phyloP scores from a whole-genome alignment of 2,888 invertebrate genomes.

The Portevinia maculata region DNA sequence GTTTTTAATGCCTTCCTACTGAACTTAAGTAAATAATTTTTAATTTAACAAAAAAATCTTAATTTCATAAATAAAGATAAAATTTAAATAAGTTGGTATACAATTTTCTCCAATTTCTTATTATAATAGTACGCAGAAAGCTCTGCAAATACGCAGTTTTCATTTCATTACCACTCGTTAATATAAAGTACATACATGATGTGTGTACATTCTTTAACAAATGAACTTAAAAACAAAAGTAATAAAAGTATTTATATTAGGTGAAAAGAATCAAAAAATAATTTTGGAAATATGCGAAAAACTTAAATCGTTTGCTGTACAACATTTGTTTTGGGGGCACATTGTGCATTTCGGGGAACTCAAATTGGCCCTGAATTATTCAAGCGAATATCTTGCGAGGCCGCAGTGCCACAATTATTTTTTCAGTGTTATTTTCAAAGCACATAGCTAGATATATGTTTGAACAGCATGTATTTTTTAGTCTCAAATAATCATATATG shows the following conservation, averaged over 20 bases:
- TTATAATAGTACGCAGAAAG: background rate
- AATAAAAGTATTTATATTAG: constrained; percentile 39
- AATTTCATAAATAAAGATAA: constrained; percentile 8
- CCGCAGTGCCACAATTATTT: constrained; percentile 46
- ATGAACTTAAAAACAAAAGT: constrained; percentile 34
- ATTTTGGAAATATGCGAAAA: constrained; percentile 58
- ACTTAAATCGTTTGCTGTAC: constrained; percentile 38
- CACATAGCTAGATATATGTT: background rate
- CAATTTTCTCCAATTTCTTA: background rate
- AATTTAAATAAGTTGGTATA: background rate
- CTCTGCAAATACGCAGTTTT: background rate
- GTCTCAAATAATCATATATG: background rate
- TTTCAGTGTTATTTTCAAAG: background rate
- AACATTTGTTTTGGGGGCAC: constrained; percentile 30
- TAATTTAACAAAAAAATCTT: background rate
- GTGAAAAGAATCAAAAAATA: constrained; percentile 58
- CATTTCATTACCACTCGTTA: constrained; percentile 22
- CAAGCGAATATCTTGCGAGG: constrained; percentile 10
- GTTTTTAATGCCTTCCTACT: constrained; percentile 14
- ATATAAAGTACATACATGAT: too few relatives aligned
- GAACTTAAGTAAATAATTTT: constrained; percentile 23
- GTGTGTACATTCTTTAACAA: constrained; percentile 26
- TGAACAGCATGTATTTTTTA: background rate
- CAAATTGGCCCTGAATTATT: constrained; percentile 37
- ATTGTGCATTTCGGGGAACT: constrained; percentile 19